Evolutionary conservation across 2,113 vertebrate species (phyloP).

Genomic region (Gobiocypris rarus): DNA sequence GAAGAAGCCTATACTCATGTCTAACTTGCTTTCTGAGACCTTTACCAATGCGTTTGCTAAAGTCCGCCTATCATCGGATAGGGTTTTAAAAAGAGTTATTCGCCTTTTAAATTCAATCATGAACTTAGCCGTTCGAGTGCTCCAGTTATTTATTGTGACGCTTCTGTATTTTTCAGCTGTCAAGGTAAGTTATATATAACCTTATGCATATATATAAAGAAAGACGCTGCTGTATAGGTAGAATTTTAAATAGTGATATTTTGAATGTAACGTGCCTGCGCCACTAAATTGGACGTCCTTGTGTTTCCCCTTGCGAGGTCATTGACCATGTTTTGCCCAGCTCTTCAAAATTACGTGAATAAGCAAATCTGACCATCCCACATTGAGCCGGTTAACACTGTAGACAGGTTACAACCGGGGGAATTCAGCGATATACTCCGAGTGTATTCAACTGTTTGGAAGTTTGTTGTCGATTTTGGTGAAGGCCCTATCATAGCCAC

Average conservation of each 20-base stretch:
- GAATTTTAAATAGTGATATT: not conserved
- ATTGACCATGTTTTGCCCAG: conserved; percentile 63
- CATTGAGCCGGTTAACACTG: not conserved
- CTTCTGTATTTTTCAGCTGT: conserved; percentile 77
- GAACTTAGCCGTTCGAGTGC: conserved; percentile 83
- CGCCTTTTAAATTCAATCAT: conserved; percentile 71
- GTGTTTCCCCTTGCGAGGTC: conserved; percentile 72
- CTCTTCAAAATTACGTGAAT: conserved; percentile 52
- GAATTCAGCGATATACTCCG: not conserved
- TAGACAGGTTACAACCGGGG: not conserved
- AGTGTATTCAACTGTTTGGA: not conserved
- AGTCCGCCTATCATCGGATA: conserved; percentile 68
- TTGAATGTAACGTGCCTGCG: conserved; percentile 36
- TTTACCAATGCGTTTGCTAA: conserved; percentile 67
- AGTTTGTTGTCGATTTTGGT: conserved; percentile 31
- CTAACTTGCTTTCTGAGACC: conserved; percentile 62
- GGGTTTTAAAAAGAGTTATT: conserved; percentile 66
- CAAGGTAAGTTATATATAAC: conserved; percentile 74
- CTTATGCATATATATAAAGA: not conserved
- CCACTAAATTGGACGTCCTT: conserved; percentile 73
- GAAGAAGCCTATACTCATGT: conserved; percentile 69
- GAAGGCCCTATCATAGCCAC: conserved; percentile 70
- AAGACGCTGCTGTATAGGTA: not conserved
- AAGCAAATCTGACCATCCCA: conserved; percentile 56
- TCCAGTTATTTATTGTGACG: conserved; percentile 79